These are phyloP conservation scores for Eriocheir sinensis DNA, from an alignment of 1,140 invertebrate genomes.

Conservation along the genomic window DNA sequence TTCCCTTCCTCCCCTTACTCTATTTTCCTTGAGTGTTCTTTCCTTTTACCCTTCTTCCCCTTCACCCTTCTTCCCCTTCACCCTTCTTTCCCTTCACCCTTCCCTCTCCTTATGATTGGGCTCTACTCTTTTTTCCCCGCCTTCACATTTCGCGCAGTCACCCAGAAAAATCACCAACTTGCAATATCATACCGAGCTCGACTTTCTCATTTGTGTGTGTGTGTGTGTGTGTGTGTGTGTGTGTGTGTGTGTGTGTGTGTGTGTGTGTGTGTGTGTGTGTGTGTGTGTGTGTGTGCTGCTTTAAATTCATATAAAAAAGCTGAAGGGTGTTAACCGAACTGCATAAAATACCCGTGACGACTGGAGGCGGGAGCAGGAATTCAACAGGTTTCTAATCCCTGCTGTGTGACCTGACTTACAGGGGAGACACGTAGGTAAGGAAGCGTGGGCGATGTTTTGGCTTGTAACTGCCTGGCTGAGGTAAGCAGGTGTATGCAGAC, in stretches of 20 bases:
- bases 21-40: no score
- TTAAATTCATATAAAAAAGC: background rate
- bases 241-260: slow-evolving; percentile 28
- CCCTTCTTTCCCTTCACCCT: no score
- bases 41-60: no score
- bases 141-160: background rate
- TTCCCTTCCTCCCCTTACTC: no score
- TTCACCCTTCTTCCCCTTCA: no score
- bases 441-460: background rate
- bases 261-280: slow-evolving; percentile 9
- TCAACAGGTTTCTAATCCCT: slow-evolving; percentile 1
- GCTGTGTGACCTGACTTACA: background rate
- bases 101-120: no score
- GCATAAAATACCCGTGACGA: background rate
- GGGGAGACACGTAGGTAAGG: background rate
- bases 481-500: background rate
- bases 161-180: background rate
- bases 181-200: background rate
- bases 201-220: slow-evolving; percentile 28
- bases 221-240: slow-evolving; percentile 31
- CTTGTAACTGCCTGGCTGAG: background rate
- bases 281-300: background rate
- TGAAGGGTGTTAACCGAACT: background rate
- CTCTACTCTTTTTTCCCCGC: no score
- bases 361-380: background rate